These are phyloP conservation scores for Tricholauxania praeusta DNA, from an alignment of 2,888 invertebrate genomes.

Conservation along the genomic window DNA sequence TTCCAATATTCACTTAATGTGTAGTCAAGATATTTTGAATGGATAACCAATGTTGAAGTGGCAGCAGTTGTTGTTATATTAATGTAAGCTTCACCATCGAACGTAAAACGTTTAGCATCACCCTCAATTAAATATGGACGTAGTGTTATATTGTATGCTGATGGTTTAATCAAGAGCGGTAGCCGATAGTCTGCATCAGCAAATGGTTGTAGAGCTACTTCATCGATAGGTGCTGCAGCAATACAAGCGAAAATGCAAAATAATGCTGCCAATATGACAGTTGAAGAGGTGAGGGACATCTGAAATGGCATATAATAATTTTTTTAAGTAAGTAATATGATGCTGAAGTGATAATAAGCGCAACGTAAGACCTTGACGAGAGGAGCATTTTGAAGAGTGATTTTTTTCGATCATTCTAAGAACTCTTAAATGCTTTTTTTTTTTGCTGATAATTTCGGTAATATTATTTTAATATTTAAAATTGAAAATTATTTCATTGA, in stretches of 20 bases:
- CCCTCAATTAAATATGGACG: conserved; percentile 69
- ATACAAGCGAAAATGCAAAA: conserved; percentile 46
- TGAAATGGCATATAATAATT: neutral
- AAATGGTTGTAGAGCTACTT: conserved; percentile 35
- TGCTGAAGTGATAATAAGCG: no score
- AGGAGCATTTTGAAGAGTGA: no score
- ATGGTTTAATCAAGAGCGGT: conserved; percentile 67
- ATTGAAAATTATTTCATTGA: no score
- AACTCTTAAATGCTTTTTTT: no score
- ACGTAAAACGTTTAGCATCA: conserved; percentile 59
- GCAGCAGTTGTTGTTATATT: conserved; percentile 67
- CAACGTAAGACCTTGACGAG: no score
- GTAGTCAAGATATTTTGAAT: conserved; percentile 69
- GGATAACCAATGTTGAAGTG: conserved; percentile 69
- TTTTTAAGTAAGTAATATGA: no score
- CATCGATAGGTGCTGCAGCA: conserved; percentile 44
- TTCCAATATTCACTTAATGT: conserved; percentile 50
- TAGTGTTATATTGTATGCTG: conserved; percentile 70
- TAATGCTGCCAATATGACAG: conserved; percentile 48
- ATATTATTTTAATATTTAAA: no score
- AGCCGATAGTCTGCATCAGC: conserved; percentile 53
- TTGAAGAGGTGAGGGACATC: conserved; percentile 37
- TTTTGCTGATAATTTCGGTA: no score
- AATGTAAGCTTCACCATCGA: conserved; percentile 67
- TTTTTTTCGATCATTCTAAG: no score